phyloP scores from a whole-genome alignment of 2,797 vertebrate genomes.

The Glyptemys insculpta region DNA sequence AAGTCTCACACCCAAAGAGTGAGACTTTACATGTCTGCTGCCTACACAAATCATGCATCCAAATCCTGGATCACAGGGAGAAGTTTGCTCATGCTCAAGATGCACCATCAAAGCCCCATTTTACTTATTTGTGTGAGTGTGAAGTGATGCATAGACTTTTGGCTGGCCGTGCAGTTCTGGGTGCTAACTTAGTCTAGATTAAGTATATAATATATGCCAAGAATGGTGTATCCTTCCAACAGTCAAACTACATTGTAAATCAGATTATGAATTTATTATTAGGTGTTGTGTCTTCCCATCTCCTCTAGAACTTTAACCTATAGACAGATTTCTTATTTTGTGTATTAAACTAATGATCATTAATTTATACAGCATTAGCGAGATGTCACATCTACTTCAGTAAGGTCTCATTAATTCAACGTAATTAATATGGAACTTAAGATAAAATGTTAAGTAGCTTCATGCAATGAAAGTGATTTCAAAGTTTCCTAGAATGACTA shows the following conservation, averaged over 20 bases:
- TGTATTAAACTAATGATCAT: neutral
- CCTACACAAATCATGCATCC: neutral
- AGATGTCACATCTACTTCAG: constrained; percentile 9
- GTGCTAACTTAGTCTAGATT: neutral
- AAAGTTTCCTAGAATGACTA: neutral
- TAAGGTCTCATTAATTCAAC: neutral
- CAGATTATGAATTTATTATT: neutral
- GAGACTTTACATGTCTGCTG: no score
- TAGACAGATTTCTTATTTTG: neutral
- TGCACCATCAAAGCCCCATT: neutral
- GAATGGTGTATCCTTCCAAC: neutral
- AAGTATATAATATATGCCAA: neutral
- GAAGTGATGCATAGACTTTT: neutral
- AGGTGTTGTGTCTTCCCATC: neutral
- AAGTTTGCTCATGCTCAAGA: neutral
- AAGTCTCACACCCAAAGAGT: no score
- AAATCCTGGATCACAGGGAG: neutral
- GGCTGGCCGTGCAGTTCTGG: neutral
- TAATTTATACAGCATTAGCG: neutral
- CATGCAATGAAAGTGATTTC: neutral
- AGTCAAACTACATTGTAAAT: neutral
- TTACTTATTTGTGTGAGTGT: neutral
- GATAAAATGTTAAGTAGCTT: constrained; percentile 1
- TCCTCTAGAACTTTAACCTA: neutral
- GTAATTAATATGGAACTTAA: constrained; percentile 1